Conservation (phyloP, 2,888 invertebrate species). For the Allolobophora icterica region DNA sequence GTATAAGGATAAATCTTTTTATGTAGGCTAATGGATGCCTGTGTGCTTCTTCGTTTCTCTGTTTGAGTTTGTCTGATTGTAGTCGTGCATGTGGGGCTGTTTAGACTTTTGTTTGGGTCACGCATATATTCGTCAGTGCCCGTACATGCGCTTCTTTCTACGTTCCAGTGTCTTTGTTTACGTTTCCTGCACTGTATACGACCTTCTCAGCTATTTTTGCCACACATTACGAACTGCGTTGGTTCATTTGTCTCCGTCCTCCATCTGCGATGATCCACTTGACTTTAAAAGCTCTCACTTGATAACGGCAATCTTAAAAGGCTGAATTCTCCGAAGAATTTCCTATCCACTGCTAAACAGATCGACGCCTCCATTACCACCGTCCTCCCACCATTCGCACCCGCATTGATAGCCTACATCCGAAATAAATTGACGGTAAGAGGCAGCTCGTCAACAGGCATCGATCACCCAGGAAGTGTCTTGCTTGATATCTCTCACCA, state of each 20-base stretch:
- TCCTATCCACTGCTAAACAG: not conserved
- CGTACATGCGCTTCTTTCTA: not conserved
- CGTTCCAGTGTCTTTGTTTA: not conserved
- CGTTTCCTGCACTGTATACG: not conserved
- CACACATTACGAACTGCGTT: not conserved
- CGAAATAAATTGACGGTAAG: not conserved
- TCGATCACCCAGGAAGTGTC: not conserved
- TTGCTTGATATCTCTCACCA: not conserved
- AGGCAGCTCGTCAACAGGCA: not conserved
- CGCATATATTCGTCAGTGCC: not conserved
- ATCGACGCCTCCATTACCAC: too few relatives aligned
- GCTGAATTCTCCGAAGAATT: not conserved
- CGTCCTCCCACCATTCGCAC: too few relatives aligned
- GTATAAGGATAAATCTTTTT: not conserved
- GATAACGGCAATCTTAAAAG: not conserved
- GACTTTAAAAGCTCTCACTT: not conserved
- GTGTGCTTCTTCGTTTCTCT: too few relatives aligned
- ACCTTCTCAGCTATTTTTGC: not conserved
- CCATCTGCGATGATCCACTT: not conserved
- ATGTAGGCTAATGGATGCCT: too few relatives aligned
- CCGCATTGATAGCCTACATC: not conserved
- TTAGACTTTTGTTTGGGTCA: not conserved
- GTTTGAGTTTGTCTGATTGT: too few relatives aligned
- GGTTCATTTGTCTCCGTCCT: not conserved
- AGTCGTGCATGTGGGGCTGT: not conserved